A percentile compares a stretch with the other conserved stretches of the same genome.
Evolutionary conservation across 2,888 invertebrate species (phyloP).

Genomic region (Nomada fabriciana): DNA sequence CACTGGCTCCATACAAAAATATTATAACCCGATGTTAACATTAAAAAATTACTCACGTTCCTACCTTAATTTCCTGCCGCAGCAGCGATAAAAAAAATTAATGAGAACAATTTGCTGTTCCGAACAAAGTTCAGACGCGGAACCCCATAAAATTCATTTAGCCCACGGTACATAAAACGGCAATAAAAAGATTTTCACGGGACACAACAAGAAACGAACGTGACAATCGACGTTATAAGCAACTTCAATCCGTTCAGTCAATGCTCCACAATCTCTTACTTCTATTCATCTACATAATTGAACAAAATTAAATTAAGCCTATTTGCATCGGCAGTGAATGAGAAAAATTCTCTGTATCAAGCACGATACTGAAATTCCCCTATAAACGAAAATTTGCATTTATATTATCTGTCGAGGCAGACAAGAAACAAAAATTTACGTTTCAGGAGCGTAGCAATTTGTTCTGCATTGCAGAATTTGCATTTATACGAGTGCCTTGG

Average conservation of each 20-base stretch:
- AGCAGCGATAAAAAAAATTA: not conserved
- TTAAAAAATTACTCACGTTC: not conserved
- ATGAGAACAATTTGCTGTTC: not conserved
- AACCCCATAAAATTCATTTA: conserved; percentile 5
- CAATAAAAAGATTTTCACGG: not conserved
- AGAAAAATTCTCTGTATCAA: not conserved
- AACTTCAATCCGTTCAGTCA: not conserved
- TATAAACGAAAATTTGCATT: conserved; percentile 12
- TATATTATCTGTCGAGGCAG: not conserved
- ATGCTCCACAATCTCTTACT: not conserved
- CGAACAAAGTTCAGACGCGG: not conserved
- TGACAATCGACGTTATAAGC: not conserved
- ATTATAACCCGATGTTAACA: not conserved
- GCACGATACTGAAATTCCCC: not conserved
- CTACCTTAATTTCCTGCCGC: not conserved
- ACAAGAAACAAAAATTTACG: not conserved
- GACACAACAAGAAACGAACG: not conserved
- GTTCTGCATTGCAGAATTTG: conserved; percentile 19
- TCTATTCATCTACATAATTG: conserved; percentile 7
- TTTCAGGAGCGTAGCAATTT: conserved; percentile 1
- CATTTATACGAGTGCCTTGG: conserved; percentile 11
- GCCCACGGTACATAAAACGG: not conserved
- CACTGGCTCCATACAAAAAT: not conserved
- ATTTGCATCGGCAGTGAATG: not conserved
- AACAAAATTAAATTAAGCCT: conserved; percentile 1